Evolutionary conservation across 2,797 vertebrate genomes (phyloP), one percentile per base, ranked within the genome.

Genomic region (Esox lucius): DNA sequence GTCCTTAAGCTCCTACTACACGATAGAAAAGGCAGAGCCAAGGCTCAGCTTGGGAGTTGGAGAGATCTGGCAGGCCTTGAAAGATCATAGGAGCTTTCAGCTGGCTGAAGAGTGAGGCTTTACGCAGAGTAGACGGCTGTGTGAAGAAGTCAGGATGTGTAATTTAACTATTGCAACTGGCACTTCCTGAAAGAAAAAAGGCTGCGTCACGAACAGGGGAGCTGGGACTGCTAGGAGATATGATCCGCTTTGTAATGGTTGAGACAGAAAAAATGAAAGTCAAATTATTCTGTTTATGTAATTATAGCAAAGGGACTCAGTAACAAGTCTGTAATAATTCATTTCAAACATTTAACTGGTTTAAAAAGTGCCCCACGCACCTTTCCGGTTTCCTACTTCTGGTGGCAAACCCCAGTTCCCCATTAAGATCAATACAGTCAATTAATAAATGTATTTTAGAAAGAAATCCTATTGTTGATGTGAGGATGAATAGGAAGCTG

Each of bases 61-160:
- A 56, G 53, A 56, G 53, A 11, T 56, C 53, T 56, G 53, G 19
- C 53, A 56, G 53, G 53, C 53, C 53, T 53, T 56, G 22, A 74
- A 49, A 49, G 51, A 75, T 46, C 77, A 42, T 24, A 68, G 72
- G 76, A 65, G 46, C 72, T 64, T 46, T 78, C 62, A 73, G 28
- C 33, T 65, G 56, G 13, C 71, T 73, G 53, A 13, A 72, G 51
- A 56, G 51, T 7, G 51, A 56, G 7, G 17, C 53, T 56, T 8
- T 6, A 7, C 53, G n/a, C 19, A n/a, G 53, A 56, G 53, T 56
- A 56, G 53, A 56, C 53, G 8, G 19, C n/a, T n/a, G 8, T 56
- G 53, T 56, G 53, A 56, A 22, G 7, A 56, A 22, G 7, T n/a
- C 53, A 56, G 19, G 19, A 56, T 2, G 7, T 56, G 53, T 22